Conservation (phyloP, 2,797 vertebrate genomes). For the Rhadinocentrus ornatus region DNA sequence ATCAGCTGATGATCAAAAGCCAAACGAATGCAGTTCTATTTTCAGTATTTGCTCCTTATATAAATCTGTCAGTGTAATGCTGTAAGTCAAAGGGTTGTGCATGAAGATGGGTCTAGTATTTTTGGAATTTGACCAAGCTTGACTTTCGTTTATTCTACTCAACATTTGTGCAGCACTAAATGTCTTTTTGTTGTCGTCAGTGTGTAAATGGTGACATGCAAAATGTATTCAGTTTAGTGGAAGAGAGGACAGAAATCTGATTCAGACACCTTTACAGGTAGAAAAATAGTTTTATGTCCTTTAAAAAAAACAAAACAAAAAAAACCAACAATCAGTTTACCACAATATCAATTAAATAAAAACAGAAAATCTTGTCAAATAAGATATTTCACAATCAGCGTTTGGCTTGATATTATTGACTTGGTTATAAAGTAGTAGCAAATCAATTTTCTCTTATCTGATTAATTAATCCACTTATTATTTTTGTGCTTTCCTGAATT, state of each 20-base stretch:
- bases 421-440: not conserved
- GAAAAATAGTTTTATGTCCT: not conserved
- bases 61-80: constrained; percentile 4
- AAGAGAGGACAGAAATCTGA: not conserved
- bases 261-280: not conserved
- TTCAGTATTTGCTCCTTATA: constrained; percentile 1
- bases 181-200: not conserved
- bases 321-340: no score
- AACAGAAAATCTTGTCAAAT: not conserved
- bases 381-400: not conserved
- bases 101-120: constrained; percentile 6
- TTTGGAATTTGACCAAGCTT: constrained; percentile 5
- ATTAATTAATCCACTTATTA: not conserved
- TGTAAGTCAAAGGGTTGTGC: not conserved
- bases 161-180: not conserved
- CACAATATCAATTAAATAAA: not conserved
- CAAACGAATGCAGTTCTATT: not conserved
- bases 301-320: no score
- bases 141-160: constrained; percentile 2
- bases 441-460: not conserved
- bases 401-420: not conserved
- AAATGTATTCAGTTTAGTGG: not conserved
- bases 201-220: not conserved
- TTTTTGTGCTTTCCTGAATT: not conserved
- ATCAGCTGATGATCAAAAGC: constrained; percentile 32